Evolutionary conservation across 2,888 invertebrate species (phyloP), one percentile per base, ranked within the genome.

Genomic region (Cryptocephalus primarius): DNA sequence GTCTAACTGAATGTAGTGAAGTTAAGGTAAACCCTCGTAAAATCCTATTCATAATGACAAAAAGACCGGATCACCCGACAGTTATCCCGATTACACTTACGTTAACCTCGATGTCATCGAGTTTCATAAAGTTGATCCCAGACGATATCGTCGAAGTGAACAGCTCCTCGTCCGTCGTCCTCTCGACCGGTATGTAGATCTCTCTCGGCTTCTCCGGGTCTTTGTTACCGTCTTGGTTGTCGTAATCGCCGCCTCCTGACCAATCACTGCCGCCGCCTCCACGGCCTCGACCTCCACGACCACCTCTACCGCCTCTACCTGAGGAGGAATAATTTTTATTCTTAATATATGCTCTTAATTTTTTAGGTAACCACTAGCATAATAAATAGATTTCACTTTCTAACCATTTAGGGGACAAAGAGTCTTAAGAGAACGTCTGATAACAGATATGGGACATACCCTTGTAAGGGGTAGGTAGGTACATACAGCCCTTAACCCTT

Each of bases 121-220:
- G 92, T 62, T 93, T 90, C 48, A 84, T 79, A 68, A 95, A 96
- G 69, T 99, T 96, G 39, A 93, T 54, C 33, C 60, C 60, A n/a
- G 58, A 59, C 1, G 54, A 50, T 9, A 60, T 60, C 4, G 60
- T 60, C 11, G 44, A 75, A 43, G 76, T 77, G 57, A 86, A 89
- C 34, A 89, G 75, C 48, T 81, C 81, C 0, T 73, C 72, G 45
- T 85, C 88, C 48, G 87, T 82, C 0, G 80, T 75, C 0, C 83
- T 79, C 40, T 88, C 88, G 0, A 84, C 82, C 0, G 92, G 91
- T 41, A 83, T 75, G 57, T 86, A 85, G 22, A 74, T 71, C 49
- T 80, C 80, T 1, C 79, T 73, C 34, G 79, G 75, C 0, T 73
- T 72, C 13, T 60, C 61, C 0, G 52, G 55, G 9, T 48, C 49